These are phyloP conservation scores for Cynocephalus volans DNA, from an alignment of 2,113 vertebrate genomes.

Conservation along the genomic window DNA sequence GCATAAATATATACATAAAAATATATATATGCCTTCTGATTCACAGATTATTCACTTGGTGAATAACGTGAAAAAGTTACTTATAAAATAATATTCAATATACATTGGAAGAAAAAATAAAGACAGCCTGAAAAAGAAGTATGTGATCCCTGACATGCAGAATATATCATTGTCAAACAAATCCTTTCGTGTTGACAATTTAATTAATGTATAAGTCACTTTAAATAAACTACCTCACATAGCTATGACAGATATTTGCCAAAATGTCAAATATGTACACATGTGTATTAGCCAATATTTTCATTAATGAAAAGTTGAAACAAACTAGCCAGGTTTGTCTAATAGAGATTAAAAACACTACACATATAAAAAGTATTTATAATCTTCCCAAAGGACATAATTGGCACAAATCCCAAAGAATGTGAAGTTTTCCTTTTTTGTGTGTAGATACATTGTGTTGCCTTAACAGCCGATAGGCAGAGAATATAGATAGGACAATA, in stretches of 20 bases:
- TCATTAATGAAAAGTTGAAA: constrained; percentile 77
- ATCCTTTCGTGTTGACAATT: constrained; percentile 78
- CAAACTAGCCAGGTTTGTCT: constrained; percentile 69
- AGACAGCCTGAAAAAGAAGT: constrained; percentile 55
- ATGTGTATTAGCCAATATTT: constrained; percentile 76
- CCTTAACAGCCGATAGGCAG: constrained; percentile 9
- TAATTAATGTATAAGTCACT: constrained; percentile 82
- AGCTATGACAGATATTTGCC: constrained; percentile 65
- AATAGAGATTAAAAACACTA: constrained; percentile 76
- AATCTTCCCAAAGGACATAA: constrained; percentile 52
- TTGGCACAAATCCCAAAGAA: constrained; percentile 69
- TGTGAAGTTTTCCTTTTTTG: constrained; percentile 55
- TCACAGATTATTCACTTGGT: constrained; percentile 17
- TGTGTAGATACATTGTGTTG: not conserved
- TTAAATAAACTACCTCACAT: constrained; percentile 78
- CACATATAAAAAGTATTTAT: constrained; percentile 48
- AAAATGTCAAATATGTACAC: constrained; percentile 69
- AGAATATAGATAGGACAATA: not conserved
- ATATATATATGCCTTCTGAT: constrained; percentile 52
- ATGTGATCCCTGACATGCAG: constrained; percentile 50
- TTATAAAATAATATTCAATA: constrained; percentile 55
- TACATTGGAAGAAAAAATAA: constrained; percentile 56
- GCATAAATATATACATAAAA: too few species aligned
- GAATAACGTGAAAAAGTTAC: constrained; percentile 8
- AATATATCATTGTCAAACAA: constrained; percentile 74